Base-by-base conservation (phyloP, 1,140 invertebrate genomes). In the Drosophila grimshawi region DNA sequence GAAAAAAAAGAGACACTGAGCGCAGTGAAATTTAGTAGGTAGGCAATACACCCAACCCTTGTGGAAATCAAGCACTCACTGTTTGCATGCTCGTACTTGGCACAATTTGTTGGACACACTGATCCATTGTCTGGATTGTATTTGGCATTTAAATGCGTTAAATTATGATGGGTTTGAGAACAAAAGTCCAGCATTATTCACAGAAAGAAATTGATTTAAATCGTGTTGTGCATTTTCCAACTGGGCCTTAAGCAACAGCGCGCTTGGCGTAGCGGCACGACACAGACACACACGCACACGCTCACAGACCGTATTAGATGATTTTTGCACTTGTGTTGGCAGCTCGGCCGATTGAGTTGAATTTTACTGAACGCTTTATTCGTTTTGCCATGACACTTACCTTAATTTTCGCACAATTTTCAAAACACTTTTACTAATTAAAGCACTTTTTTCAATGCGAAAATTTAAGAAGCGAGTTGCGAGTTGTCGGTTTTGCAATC, bases 1-100 rank as follows among this genome's bases (percentile, higher is more conserved):
- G 61, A 81, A 86, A 86, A 76, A 85, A 81, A 86, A 85, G 77
- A 86, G 78, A 86, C 81, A 86, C 74, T 45, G 65, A 69, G 52
- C 19, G 19, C 61, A 71, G 73, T 71, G 73, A 76, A 76, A 76
- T 76, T 76, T 52, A 19, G 53, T 65, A 48, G 72, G 72, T 63
- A 53, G 63, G 35, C 61, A 29, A 46, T 33, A 43, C 29, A 45
- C 73, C 73, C 73, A 10, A 45, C 73, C 73, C 73, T 60, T 60
- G 67, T 64, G 73, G 73, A 76, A 76, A 76, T 76, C 32, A 33
- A 52, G 41, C 73, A 65, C 55, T 39, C 19, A 49, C 32, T 35
- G 46, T 29, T 65, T 37, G 41, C 39, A 30, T 45, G 57, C 45
- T 57, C 4, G 8, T 29, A 43, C 30, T 57, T 48, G 5, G 19